These are phyloP conservation scores for Ormyrus rosae DNA, from an alignment of 2,888 invertebrate genomes.

Conservation along the genomic window DNA sequence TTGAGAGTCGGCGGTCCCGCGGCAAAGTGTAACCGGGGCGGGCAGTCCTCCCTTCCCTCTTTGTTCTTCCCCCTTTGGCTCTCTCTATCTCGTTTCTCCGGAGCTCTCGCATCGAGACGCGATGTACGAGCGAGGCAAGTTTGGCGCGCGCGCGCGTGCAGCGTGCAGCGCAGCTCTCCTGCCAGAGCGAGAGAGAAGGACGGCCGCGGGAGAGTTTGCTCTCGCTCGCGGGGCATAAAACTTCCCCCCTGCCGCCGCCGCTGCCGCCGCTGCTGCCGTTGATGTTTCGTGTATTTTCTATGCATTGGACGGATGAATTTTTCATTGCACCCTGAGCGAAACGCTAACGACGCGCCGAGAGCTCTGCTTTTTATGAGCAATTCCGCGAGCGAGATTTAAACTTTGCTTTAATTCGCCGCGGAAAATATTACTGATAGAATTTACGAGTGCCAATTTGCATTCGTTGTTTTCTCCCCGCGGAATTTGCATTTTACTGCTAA, in stretches of 20 bases:
- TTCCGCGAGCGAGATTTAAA: slow-evolving; percentile 8
- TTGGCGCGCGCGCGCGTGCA: too few relatives aligned
- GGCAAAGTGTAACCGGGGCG: not conserved
- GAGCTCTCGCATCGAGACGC: not conserved
- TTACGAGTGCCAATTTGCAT: slow-evolving; percentile 9
- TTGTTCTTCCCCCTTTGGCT: not conserved
- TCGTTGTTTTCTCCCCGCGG: not conserved
- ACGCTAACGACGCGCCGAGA: slow-evolving; percentile 37
- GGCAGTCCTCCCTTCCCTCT: not conserved
- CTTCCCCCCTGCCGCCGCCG: not conserved
- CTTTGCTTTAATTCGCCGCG: slow-evolving; percentile 35
- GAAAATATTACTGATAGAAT: slow-evolving; percentile 27
- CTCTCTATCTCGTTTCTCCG: not conserved
- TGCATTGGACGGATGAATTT: slow-evolving; percentile 53
- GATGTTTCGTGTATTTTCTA: slow-evolving; percentile 50
- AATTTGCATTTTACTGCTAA: not conserved
- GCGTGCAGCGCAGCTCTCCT: too few relatives aligned
- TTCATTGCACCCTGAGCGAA: slow-evolving; percentile 37
- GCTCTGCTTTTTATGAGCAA: slow-evolving; percentile 44
- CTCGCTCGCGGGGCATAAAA: slow-evolving; percentile 24
- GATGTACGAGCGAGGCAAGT: not conserved
- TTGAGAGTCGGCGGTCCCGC: not conserved
- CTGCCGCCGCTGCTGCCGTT: not conserved
- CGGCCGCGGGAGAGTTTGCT: not conserved
- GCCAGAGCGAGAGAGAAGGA: too few relatives aligned